These are phyloP conservation scores for Lepidochitona cinerea DNA, from an alignment of 2,888 invertebrate species.

Conservation along the genomic window DNA sequence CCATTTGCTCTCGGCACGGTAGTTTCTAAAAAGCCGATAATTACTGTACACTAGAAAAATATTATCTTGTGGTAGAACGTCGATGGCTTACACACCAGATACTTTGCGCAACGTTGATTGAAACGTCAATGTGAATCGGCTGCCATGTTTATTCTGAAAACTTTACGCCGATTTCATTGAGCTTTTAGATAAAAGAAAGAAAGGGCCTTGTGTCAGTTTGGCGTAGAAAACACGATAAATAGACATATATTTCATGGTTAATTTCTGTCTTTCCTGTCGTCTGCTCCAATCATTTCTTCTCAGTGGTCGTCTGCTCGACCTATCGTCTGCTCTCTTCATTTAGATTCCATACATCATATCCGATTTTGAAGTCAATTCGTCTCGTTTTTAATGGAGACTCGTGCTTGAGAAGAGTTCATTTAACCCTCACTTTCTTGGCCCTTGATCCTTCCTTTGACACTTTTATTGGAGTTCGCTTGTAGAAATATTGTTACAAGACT, in stretches of 20 bases:
- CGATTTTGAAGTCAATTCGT: constrained; percentile 6
- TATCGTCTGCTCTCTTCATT: neutral
- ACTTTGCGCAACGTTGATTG: constrained; percentile 4
- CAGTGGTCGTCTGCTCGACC: neutral
- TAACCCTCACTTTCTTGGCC: no score
- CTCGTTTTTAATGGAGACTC: neutral
- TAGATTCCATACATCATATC: neutral
- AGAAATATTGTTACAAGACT: neutral
- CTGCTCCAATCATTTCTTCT: neutral
- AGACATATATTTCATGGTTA: constrained; percentile 9
- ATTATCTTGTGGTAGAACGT: neutral
- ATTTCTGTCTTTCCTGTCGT: constrained; percentile 7
- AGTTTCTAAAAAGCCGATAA: neutral
- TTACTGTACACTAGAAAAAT: constrained; percentile 4
- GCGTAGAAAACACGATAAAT: constrained; percentile 5
- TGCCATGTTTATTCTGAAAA: neutral
- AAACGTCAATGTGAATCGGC: neutral
- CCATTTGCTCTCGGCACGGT: constrained; percentile 1
- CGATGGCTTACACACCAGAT: neutral
- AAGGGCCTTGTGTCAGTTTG: neutral
- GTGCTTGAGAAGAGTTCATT: no score
- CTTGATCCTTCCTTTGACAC: neutral
- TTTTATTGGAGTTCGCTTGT: neutral
- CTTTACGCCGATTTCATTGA: neutral
- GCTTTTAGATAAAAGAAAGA: neutral